Percentiles rank a stretch among this genome's conserved stretches.
These are phyloP conservation scores for Athalia cordata DNA, from an alignment of 2,888 invertebrate species.

Conservation along the genomic window DNA sequence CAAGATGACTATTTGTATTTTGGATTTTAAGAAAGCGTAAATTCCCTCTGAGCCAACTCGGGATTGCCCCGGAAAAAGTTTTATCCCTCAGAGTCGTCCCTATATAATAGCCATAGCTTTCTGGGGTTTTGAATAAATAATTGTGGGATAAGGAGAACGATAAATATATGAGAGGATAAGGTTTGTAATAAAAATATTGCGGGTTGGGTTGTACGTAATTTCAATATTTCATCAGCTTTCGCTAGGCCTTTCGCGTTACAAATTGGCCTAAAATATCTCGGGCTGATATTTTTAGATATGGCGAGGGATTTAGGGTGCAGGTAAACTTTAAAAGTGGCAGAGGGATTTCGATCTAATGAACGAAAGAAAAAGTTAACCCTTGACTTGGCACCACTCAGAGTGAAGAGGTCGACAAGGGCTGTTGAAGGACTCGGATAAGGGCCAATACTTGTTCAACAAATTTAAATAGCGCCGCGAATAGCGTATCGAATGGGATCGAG, in stretches of 20 bases:
- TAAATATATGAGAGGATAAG: conserved; percentile 4
- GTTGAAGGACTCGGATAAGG: conserved; percentile 27
- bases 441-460: conserved; percentile 42
- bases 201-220: conserved; percentile 1
- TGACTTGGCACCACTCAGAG: conserved; percentile 28
- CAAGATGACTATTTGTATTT: not conserved
- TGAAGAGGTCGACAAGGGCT: conserved; percentile 29
- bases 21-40: not conserved
- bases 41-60: not conserved
- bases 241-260: conserved; percentile 7
- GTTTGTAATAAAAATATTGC: conserved; percentile 13
- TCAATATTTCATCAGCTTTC: conserved; percentile 30
- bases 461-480: conserved; percentile 37
- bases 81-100: not conserved
- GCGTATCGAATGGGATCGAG: conserved; percentile 5
- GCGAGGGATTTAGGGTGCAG: conserved; percentile 22
- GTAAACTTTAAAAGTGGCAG: conserved; percentile 12
- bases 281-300: conserved; percentile 22
- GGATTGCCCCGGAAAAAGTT: conserved; percentile 9
- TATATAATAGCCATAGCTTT: not conserved
- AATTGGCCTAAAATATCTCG: conserved; percentile 24
- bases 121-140: conserved; percentile 14
- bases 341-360: conserved; percentile 35
- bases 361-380: conserved; percentile 41
- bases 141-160: not conserved